Conservation (phyloP, 2,888 invertebrate species). For the Phymatocera aterrima region DNA sequence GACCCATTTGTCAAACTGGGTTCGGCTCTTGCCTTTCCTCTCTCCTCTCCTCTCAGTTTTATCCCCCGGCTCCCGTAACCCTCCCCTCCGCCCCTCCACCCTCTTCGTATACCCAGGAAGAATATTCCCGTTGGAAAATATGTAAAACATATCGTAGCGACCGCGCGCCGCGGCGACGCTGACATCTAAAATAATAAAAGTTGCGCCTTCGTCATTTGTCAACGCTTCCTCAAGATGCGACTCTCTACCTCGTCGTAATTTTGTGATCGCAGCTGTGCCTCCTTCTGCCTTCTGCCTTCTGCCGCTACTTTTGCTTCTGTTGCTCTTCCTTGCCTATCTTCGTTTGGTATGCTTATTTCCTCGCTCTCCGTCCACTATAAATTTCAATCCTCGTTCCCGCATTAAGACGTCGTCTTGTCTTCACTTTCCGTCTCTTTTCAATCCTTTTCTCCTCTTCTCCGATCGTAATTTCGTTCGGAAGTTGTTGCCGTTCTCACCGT, state of each 20-base stretch:
- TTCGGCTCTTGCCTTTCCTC: too few relatives aligned
- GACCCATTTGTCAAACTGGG: conserved; percentile 70
- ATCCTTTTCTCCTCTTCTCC: not conserved
- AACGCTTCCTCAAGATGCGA: conserved; percentile 64
- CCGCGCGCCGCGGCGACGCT: conserved; percentile 55
- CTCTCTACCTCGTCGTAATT: conserved; percentile 57
- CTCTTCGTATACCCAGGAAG: not conserved
- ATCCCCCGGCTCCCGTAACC: conserved; percentile 42
- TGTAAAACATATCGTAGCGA: conserved; percentile 69
- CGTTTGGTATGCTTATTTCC: too few relatives aligned
- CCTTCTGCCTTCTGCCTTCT: too few relatives aligned
- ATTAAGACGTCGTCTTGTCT: too few relatives aligned
- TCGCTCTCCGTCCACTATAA: not conserved
- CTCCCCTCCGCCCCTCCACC: conserved; percentile 26
- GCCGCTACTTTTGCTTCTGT: conserved; percentile 43
- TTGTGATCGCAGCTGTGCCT: conserved; percentile 60
- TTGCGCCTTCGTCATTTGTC: conserved; percentile 74
- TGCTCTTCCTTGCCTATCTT: conserved; percentile 20
- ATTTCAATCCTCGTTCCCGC: too few relatives aligned
- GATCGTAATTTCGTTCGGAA: conserved; percentile 20
- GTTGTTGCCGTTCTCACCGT: not conserved
- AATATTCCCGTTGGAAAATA: conserved; percentile 58
- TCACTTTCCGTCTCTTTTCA: not conserved
- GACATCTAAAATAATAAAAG: conserved; percentile 75
- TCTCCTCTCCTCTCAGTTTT: conserved; percentile 39